A percentile compares a stretch with the other conserved stretches of the same genome.
phyloP scores from a whole-genome alignment of 2,797 vertebrate genomes.

The Diplodus sargus region DNA sequence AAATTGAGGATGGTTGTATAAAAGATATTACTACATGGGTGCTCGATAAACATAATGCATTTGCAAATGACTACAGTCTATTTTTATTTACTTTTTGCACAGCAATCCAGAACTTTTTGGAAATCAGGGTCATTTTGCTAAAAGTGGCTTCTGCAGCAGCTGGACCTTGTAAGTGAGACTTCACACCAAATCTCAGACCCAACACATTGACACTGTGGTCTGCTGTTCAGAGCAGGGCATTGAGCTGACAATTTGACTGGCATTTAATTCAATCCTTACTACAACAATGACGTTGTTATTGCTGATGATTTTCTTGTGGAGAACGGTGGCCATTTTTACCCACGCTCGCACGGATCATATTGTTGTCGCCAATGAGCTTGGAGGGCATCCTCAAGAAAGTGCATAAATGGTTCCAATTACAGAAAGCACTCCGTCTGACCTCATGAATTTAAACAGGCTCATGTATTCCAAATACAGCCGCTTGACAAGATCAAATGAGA shows the following conservation, averaged over 20 bases:
- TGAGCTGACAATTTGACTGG: too few species aligned
- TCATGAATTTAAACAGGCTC: constrained; percentile 83
- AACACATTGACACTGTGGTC: background rate
- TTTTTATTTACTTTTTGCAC: too few species aligned
- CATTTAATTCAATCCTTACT: background rate
- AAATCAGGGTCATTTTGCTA: too few species aligned
- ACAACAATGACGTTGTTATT: background rate
- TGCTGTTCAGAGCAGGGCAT: background rate
- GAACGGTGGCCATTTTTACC: background rate
- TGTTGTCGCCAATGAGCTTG: constrained; percentile 38
- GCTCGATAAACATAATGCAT: too few species aligned
- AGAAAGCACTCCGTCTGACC: constrained; percentile 61
- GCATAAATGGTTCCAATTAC: constrained; percentile 74
- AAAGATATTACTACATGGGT: too few species aligned
- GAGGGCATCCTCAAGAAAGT: constrained; percentile 51
- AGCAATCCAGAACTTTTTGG: too few species aligned
- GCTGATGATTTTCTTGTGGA: background rate
- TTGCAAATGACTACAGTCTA: too few species aligned
- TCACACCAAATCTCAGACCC: background rate
- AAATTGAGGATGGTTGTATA: too few species aligned
- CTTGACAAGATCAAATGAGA: constrained; percentile 70
- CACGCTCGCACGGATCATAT: constrained; percentile 10
- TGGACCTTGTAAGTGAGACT: background rate
- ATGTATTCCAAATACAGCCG: constrained; percentile 74
- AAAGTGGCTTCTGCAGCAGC: too few species aligned